Evolutionary conservation across 2,113 vertebrate species (phyloP).

Genomic region (Channa argus): DNA sequence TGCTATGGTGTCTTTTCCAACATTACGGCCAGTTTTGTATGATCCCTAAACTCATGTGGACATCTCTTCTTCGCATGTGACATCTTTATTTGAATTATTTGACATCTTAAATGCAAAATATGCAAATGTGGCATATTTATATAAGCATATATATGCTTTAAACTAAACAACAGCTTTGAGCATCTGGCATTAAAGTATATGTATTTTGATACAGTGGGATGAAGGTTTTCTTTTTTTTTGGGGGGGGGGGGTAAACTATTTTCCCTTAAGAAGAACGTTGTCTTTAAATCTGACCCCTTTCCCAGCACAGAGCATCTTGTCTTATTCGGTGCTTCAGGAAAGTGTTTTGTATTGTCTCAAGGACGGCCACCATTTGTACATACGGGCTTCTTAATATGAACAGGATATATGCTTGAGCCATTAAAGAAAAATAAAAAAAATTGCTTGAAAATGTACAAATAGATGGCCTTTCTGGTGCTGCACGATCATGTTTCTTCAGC

Average conservation of each 20-base stretch:
- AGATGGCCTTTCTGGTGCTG: constrained; percentile 5
- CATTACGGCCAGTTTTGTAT: background rate
- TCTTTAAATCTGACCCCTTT: constrained; percentile 3
- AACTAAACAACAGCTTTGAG: too few species aligned
- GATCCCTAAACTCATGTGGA: too few species aligned
- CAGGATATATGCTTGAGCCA: background rate
- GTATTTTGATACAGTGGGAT: background rate
- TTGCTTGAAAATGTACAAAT: background rate
- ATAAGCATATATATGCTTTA: background rate
- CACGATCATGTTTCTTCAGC: constrained; percentile 6
- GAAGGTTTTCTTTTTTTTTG: background rate
- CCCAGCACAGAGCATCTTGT: background rate
- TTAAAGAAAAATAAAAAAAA: background rate
- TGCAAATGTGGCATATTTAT: background rate
- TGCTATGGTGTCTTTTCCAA: constrained; percentile 7
- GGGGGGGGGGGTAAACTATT: background rate
- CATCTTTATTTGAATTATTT: background rate
- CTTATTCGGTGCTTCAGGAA: constrained; percentile 3
- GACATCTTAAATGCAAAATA: background rate
- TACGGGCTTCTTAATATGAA: background rate
- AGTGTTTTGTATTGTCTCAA: background rate
- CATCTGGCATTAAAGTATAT: background rate
- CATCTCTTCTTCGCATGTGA: background rate
- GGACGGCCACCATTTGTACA: background rate
- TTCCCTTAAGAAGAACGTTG: constrained; percentile 11